These are phyloP conservation scores for Thelaira solivaga DNA, from an alignment of 2,888 invertebrate species.

Conservation along the genomic window DNA sequence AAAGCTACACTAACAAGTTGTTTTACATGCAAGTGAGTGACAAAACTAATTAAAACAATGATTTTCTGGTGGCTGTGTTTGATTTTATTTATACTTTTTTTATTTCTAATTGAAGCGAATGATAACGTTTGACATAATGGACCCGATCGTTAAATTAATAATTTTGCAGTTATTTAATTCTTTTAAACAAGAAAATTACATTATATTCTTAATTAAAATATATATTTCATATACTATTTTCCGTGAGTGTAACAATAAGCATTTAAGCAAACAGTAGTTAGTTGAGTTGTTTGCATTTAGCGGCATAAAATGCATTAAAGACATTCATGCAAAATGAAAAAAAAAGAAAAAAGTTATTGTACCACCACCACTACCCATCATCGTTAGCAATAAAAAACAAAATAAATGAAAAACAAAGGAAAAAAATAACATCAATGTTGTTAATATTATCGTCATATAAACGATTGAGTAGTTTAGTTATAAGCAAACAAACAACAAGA, in stretches of 20 bases:
- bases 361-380: slow-evolving; percentile 11
- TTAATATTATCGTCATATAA: slow-evolving; percentile 36
- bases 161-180: too few species aligned
- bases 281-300: slow-evolving; percentile 61
- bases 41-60: too few species aligned
- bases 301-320: slow-evolving; percentile 58
- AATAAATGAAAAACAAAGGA: neutral
- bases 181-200: too few species aligned
- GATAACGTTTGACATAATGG: too few species aligned
- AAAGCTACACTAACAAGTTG: too few species aligned
- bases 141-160: too few species aligned
- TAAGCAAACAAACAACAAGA: slow-evolving; percentile 17
- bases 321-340: slow-evolving; percentile 35
- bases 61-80: too few species aligned
- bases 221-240: neutral
- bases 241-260: slow-evolving; percentile 17
- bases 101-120: too few species aligned
- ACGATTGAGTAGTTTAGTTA: slow-evolving; percentile 38
- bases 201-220: too few species aligned
- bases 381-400: neutral
- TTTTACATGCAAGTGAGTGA: too few species aligned
- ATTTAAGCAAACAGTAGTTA: slow-evolving; percentile 54
- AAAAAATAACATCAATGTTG: slow-evolving; percentile 20
- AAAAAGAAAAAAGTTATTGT: neutral
- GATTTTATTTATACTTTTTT: too few species aligned